Conservation (phyloP, 1,140 invertebrate species). For the Sycophila sp. region DNA sequence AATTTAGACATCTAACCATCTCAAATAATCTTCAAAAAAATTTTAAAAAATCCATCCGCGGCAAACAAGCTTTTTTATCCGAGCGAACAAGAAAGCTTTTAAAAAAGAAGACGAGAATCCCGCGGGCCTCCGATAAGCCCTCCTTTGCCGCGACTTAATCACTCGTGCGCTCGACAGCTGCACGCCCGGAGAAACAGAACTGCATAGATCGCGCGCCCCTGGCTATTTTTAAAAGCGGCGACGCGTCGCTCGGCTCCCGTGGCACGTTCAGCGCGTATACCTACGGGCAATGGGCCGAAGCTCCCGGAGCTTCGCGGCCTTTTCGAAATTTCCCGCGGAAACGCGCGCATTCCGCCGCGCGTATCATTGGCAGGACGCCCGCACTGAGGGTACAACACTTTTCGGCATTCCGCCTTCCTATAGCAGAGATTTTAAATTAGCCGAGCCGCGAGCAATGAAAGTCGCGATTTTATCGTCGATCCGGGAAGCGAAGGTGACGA, state of each 20-base stretch:
- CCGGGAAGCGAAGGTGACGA: too few relatives aligned
- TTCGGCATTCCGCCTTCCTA: constrained; percentile 12
- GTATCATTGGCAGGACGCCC: constrained; percentile 1
- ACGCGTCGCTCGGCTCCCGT: background rate
- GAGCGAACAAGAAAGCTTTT: too few relatives aligned
- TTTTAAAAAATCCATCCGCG: too few relatives aligned
- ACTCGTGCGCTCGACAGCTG: constrained; percentile 6
- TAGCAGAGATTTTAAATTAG: constrained; percentile 13
- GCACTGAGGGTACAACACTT: background rate
- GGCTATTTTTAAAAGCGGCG: constrained; percentile 47
- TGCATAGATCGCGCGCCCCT: constrained; percentile 9
- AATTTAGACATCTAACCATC: too few relatives aligned
- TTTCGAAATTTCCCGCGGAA: constrained; percentile 30
- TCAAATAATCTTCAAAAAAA: too few relatives aligned
- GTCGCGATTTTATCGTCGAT: background rate
- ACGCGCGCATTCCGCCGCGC: background rate
- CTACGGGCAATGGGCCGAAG: background rate
- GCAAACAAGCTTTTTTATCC: too few relatives aligned
- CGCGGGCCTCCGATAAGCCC: too few relatives aligned
- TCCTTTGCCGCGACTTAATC: background rate
- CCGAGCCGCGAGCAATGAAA: background rate
- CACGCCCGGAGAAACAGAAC: constrained; percentile 10
- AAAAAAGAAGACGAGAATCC: too few relatives aligned
- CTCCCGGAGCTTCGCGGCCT: background rate
- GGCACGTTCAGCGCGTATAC: background rate